Conservation (phyloP, 1,140 invertebrate genomes). For the Heliothis subflexa region DNA sequence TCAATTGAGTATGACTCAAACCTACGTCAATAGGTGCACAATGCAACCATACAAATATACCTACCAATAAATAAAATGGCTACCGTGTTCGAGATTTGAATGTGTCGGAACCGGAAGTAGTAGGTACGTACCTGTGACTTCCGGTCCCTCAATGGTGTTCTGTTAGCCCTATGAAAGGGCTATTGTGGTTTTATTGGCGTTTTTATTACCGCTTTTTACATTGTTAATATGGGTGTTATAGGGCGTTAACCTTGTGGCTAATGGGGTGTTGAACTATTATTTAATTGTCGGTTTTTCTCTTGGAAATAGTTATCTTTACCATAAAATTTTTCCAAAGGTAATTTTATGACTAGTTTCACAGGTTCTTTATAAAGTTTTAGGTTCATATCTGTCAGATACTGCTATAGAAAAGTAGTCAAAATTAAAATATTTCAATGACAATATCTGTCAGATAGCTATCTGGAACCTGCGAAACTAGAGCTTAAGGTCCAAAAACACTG, state of each 20-base stretch:
- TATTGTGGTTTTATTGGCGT: constrained; percentile 40
- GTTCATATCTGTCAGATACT: no score
- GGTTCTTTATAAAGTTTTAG: no score
- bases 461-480: no score
- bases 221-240: constrained; percentile 14
- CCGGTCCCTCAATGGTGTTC: constrained; percentile 19
- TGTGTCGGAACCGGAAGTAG: constrained; percentile 38
- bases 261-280: constrained; percentile 6
- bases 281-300: not conserved
- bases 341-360: not conserved
- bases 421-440: no score
- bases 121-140: constrained; percentile 39
- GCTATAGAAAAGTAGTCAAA: no score
- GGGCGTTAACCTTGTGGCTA: constrained; percentile 20
- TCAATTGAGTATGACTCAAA: not conserved
- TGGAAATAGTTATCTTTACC: not conserved
- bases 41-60: not conserved
- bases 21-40: not conserved
- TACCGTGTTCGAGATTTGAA: constrained; percentile 40
- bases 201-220: not conserved
- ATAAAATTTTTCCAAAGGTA: not conserved
- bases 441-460: no score
- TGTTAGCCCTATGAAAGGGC: constrained; percentile 38
- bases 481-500: no score
- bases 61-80: constrained; percentile 25